Conservation (phyloP, 2,888 invertebrate genomes). For the Drosophila meridionalis region DNA sequence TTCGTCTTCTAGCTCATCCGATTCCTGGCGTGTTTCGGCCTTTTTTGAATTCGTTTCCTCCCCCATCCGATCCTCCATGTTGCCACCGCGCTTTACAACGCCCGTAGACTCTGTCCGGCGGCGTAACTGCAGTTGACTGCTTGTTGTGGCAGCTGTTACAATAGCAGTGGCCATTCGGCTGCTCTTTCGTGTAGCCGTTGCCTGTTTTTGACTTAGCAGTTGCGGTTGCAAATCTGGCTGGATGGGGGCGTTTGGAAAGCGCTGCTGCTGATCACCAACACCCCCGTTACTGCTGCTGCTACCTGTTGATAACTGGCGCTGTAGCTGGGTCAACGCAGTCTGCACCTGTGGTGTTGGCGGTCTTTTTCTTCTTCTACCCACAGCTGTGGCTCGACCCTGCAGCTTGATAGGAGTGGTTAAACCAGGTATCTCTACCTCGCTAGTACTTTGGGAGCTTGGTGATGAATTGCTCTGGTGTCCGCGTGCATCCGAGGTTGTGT, state of each 20-base stretch:
- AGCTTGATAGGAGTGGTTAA: slow-evolving; percentile 1
- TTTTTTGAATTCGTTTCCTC: slow-evolving; percentile 55
- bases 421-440: slow-evolving; percentile 47
- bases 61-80: slow-evolving; percentile 85
- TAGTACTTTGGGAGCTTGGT: slow-evolving; percentile 71
- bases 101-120: slow-evolving; percentile 62
- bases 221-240: slow-evolving; percentile 80
- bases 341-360: neutral
- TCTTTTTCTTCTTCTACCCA: slow-evolving; percentile 65
- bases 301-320: slow-evolving; percentile 59
- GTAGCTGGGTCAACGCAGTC: slow-evolving; percentile 15
- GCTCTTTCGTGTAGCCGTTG: slow-evolving; percentile 79
- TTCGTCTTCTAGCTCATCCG: slow-evolving; percentile 23
- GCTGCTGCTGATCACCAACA: slow-evolving; percentile 65
- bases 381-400: slow-evolving; percentile 59
- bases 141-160: slow-evolving; percentile 82
- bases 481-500: slow-evolving; percentile 85
- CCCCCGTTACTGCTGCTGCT: slow-evolving; percentile 57
- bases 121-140: slow-evolving; percentile 77
- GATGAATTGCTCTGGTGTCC: slow-evolving; percentile 75
- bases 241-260: slow-evolving; percentile 85
- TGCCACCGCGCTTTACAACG: slow-evolving; percentile 58
- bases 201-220: slow-evolving; percentile 42
- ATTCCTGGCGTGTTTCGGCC: slow-evolving; percentile 22
- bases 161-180: slow-evolving; percentile 82